Percentiles rank a stretch among this genome's conserved stretches.
These are phyloP conservation scores for Channa argus DNA, from an alignment of 2,113 vertebrate species.

Conservation along the genomic window DNA sequence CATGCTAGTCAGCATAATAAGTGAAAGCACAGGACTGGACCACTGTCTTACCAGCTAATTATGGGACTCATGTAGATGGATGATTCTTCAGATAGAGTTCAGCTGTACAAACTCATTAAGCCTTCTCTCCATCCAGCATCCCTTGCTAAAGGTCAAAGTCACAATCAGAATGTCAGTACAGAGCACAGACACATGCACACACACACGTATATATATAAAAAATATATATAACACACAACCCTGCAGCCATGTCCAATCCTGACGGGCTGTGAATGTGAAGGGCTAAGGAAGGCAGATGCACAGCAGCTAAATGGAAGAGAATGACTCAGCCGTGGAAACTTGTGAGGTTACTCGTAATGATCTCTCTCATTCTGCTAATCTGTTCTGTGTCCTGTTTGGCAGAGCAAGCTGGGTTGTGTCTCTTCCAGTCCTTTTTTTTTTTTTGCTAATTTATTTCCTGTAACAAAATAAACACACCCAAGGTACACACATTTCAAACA, in stretches of 20 bases:
- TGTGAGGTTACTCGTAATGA: slow-evolving; percentile 69
- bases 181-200: slow-evolving; percentile 36
- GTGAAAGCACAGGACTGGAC: slow-evolving; percentile 69
- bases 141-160: slow-evolving; percentile 78
- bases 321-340: slow-evolving; percentile 75
- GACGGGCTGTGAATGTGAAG: slow-evolving; percentile 38
- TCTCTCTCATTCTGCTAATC: slow-evolving; percentile 70
- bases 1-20: slow-evolving; percentile 75
- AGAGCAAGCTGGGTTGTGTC: slow-evolving; percentile 38
- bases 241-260: slow-evolving; percentile 40
- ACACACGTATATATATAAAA: slow-evolving; percentile 43
- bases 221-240: slow-evolving; percentile 31
- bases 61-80: slow-evolving; percentile 77
- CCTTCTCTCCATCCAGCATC: slow-evolving; percentile 64
- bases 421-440: slow-evolving; percentile 36
- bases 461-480: not conserved
- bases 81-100: slow-evolving; percentile 76
- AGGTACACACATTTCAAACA: slow-evolving; percentile 46
- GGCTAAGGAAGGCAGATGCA: slow-evolving; percentile 26
- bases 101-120: slow-evolving; percentile 81
- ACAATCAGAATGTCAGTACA: slow-evolving; percentile 59
- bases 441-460: not conserved
- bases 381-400: slow-evolving; percentile 60
- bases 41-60: slow-evolving; percentile 78
- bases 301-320: slow-evolving; percentile 56